Percentiles rank a stretch among this genome's conserved stretches.
Evolutionary conservation across 1,140 invertebrate species (phyloP).

Genomic region (Drosophila serrata): DNA sequence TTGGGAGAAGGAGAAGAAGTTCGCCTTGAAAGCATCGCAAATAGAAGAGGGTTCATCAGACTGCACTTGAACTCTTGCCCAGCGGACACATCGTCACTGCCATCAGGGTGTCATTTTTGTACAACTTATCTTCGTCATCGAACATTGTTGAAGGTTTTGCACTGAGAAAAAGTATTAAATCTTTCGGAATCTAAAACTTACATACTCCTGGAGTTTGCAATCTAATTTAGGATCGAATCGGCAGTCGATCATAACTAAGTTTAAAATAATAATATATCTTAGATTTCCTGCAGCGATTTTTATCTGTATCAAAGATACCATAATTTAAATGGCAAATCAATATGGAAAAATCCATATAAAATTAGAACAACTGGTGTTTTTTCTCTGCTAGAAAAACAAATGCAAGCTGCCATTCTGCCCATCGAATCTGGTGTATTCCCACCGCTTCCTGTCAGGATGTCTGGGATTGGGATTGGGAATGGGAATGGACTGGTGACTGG

Average conservation of each 20-base stretch:
- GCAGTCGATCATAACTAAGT: too few species aligned
- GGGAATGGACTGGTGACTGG: not conserved
- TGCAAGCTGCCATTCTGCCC: slow-evolving; percentile 20
- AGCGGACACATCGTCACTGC: not conserved
- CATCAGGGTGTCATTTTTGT: not conserved
- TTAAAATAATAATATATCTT: too few species aligned
- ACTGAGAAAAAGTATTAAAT: not conserved
- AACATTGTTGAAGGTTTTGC: slow-evolving; percentile 1
- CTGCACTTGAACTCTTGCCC: slow-evolving; percentile 68
- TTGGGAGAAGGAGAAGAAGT: slow-evolving; percentile 12
- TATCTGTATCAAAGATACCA: not conserved
- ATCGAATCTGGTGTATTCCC: slow-evolving; percentile 62
- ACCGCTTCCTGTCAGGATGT: slow-evolving; percentile 56
- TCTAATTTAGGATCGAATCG: too few species aligned
- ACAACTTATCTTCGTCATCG: slow-evolving; percentile 40
- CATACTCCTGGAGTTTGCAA: too few species aligned
- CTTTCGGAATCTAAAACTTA: too few species aligned
- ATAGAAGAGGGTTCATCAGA: slow-evolving; percentile 63
- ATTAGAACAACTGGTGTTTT: not conserved
- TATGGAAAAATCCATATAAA: not conserved
- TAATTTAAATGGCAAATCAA: slow-evolving; percentile 6
- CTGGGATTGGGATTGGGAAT: slow-evolving; percentile 33
- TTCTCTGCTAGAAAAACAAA: not conserved
- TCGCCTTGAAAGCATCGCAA: slow-evolving; percentile 59
- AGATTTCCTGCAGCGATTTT: too few species aligned